These are phyloP conservation scores for Micropterix aruncella DNA, from an alignment of 2,888 invertebrate genomes.

Conservation along the genomic window DNA sequence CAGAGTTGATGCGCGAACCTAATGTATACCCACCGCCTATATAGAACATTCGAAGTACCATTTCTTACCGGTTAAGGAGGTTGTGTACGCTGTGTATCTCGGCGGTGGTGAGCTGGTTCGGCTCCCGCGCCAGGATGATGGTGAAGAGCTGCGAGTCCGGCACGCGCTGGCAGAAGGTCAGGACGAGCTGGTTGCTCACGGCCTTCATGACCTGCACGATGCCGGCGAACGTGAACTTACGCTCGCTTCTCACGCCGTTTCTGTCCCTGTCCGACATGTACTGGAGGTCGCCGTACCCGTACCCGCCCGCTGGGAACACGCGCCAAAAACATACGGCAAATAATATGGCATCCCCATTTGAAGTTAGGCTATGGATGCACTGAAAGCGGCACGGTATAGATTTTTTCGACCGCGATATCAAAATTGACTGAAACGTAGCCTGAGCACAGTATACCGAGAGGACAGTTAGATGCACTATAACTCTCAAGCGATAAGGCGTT, in stretches of 20 bases:
- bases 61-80: slow-evolving; percentile 30
- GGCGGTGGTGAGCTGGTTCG: slow-evolving; percentile 20
- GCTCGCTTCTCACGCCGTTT: neutral
- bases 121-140: slow-evolving; percentile 38
- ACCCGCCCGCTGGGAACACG: neutral
- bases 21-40: no score
- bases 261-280: neutral
- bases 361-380: no score
- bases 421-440: no score
- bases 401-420: no score
- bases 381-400: no score
- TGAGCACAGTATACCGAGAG: no score
- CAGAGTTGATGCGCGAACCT: no score
- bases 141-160: slow-evolving; percentile 38
- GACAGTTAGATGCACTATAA: no score
- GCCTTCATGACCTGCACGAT: slow-evolving; percentile 31
- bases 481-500: no score
- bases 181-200: slow-evolving; percentile 46
- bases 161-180: slow-evolving; percentile 46
- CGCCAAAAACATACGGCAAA: no score
- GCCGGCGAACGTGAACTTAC: neutral
- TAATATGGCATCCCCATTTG: no score
- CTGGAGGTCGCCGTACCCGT: neutral
- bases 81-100: slow-evolving; percentile 41
- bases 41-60: no score